phyloP scores from a whole-genome alignment of 2,797 vertebrate genomes.

The Crocidura indochinensis region DNA sequence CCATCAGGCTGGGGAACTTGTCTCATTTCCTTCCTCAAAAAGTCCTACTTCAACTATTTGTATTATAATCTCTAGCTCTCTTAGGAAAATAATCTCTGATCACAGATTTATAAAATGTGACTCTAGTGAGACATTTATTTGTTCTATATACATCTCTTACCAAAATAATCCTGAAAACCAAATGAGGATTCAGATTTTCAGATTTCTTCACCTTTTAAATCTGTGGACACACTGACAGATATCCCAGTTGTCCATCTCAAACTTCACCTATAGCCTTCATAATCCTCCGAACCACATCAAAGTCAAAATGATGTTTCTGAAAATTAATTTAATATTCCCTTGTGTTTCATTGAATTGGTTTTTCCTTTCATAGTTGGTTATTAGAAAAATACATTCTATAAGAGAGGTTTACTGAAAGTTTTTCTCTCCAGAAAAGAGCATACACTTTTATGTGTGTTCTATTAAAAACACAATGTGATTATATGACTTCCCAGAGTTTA shows the following conservation, averaged over 20 bases:
- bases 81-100: conserved; percentile 18
- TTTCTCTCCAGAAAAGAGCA: background rate
- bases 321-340: conserved; percentile 26
- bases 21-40: conserved; percentile 1
- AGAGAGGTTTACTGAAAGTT: conserved; percentile 36
- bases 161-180: background rate
- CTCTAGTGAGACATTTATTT: background rate
- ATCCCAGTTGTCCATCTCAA: background rate
- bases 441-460: conserved; percentile 5
- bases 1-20: background rate
- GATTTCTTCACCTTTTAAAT: conserved; percentile 19
- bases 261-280: background rate
- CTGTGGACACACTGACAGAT: background rate
- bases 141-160: background rate
- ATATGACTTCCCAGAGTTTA: conserved; percentile 48
- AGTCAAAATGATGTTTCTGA: background rate
- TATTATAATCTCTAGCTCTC: background rate
- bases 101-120: background rate
- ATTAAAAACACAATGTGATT: conserved; percentile 12
- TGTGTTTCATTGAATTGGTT: background rate
- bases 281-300: background rate
- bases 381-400: conserved; percentile 25
- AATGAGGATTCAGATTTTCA: background rate
- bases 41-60: background rate
- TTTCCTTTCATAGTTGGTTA: background rate